Evolutionary conservation across 30 jellyfish, hydroid and myxozoan genomes (phyloP).

Genomic region (Pseudorhiza aurosa): DNA sequence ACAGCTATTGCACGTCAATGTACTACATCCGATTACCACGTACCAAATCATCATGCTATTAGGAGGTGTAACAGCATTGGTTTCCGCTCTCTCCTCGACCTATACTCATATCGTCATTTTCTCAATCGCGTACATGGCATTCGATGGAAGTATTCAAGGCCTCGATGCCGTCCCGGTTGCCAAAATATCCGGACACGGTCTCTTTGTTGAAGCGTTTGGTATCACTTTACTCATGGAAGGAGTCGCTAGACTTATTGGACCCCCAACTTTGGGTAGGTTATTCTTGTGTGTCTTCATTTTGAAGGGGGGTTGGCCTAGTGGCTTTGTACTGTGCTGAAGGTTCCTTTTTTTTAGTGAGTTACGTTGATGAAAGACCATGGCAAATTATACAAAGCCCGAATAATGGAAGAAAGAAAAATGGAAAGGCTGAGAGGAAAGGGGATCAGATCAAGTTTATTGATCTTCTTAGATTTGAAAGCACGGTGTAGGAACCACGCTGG

Average conservation of each 20-base stretch:
- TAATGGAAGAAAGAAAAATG: no score
- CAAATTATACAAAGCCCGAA: no score
- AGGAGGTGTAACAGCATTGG: constrained; percentile 26
- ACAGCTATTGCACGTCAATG: constrained; percentile 8
- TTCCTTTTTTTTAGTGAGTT: no score
- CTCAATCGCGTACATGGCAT: constrained; percentile 14
- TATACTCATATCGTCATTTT: constrained; percentile 12
- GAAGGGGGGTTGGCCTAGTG: no score
- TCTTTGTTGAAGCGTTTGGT: constrained; percentile 19
- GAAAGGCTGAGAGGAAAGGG: no score
- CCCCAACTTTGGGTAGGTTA: constrained; percentile 31
- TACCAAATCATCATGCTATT: constrained; percentile 15
- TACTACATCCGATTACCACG: constrained; percentile 5
- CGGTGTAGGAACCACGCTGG: no score
- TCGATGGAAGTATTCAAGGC: constrained; percentile 32
- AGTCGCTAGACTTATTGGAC: constrained; percentile 13
- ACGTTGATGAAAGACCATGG: no score
- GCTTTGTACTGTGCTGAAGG: no score
- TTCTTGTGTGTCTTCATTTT: no score
- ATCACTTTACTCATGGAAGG: constrained; percentile 11
- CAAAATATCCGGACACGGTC: not conserved
- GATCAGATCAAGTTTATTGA: no score
- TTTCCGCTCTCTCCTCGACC: constrained; percentile 5
- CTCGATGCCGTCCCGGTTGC: constrained; percentile 13
- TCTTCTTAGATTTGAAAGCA: no score